Base-by-base conservation (phyloP, 2,113 vertebrate genomes). In the Oryzias curvinotus region DNA sequence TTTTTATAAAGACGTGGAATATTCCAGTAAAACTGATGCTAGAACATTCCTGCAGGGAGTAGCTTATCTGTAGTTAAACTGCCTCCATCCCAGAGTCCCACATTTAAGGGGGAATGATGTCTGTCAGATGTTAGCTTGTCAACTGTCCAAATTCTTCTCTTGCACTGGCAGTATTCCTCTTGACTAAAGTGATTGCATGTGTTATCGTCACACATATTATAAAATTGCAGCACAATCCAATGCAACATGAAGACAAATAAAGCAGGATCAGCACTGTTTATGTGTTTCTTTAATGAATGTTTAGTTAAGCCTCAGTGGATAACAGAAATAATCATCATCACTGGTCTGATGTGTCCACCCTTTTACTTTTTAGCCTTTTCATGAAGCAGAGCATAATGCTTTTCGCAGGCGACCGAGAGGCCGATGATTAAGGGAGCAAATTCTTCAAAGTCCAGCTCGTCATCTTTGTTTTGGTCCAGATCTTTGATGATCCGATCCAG, bases 401-500 rank as follows among this genome's bases (percentile, higher is more conserved):
- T 91, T 78, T 98, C 96, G 69, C 96, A 98, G 53, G 94, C 93
- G 71, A 96, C 83, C 0, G 94, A 94, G 62, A 99, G 89, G 3
- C 94, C 92, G 0, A 90, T 92, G 50, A 98, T 88, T 51, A 98
- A 89, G 19, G 94, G 85, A 46, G 97, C 88, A 8, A 94, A 99
- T 71, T 99, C 96, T 78, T 95, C 91, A 87, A 98, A 98, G 78
- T 93, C 90, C 70, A 98, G 87, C 56, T 94, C 92, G 0, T 94
- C 93, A 0, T 98, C 96, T 1, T 91, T 87, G 1, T 97, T 95
- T 70, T 89, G 75, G 28, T 98, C 96, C 75, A 98, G 73, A 67
- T 98, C 96, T 60, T 91, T 94, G 92, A 97, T 91, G 70, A 98
- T 94, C 57, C 61, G 74, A 54, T 96, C 94, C 77, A 96, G 88